These are phyloP conservation scores for Acanthornis magna DNA, from an alignment of 2,797 vertebrate genomes.

Conservation along the genomic window DNA sequence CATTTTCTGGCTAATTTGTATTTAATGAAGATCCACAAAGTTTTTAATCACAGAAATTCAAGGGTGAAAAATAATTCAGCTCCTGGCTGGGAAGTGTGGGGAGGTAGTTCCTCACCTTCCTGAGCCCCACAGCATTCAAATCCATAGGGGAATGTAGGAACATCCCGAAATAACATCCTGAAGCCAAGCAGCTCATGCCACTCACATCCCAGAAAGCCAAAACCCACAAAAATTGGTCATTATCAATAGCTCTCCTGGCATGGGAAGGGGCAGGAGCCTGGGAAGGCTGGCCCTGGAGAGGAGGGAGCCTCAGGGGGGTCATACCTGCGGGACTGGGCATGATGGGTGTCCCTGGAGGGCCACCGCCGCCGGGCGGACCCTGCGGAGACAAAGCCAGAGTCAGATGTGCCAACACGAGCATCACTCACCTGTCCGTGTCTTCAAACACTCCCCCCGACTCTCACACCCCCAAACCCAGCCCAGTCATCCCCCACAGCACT, in stretches of 20 bases:
- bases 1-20: slow-evolving; percentile 83
- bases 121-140: background rate
- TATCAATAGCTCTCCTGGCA: background rate
- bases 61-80: slow-evolving; percentile 73
- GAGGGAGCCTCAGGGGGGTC: background rate
- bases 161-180: background rate
- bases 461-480: background rate
- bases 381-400: slow-evolving; percentile 32
- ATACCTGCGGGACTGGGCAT: slow-evolving; percentile 98
- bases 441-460: background rate
- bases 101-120: background rate
- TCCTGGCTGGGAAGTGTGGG: background rate
- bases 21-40: slow-evolving; percentile 84
- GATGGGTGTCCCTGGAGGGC: slow-evolving; percentile 97
- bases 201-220: background rate
- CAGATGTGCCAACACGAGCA: accelerated
- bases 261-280: background rate
- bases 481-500: accelerated
- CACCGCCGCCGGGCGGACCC: slow-evolving; percentile 96
- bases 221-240: background rate
- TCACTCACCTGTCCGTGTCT: accelerated
- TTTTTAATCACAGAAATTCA: slow-evolving; percentile 81
- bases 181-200: background rate
- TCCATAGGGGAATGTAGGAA: background rate
- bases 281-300: background rate